These are phyloP conservation scores for Allobates femoralis DNA, from an alignment of 2,797 vertebrate species.

Conservation along the genomic window DNA sequence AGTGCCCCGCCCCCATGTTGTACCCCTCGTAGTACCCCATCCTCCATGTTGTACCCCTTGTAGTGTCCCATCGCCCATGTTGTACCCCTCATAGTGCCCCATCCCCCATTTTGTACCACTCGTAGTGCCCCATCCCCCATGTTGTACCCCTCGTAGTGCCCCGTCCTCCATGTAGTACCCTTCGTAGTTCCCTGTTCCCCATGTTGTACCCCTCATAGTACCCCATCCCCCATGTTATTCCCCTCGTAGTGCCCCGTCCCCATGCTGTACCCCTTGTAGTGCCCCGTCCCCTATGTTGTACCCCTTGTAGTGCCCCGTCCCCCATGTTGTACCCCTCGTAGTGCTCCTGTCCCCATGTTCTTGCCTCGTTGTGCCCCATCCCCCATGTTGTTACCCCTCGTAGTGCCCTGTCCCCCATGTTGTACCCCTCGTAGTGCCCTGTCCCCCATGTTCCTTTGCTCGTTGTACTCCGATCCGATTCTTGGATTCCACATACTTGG, in stretches of 20 bases:
- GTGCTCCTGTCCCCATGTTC: background rate
- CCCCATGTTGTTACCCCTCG: background rate
- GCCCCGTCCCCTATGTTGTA: background rate
- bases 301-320: background rate
- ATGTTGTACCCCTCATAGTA: background rate
- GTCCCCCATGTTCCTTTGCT: background rate
- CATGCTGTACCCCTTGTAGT: background rate
- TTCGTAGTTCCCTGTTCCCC: background rate
- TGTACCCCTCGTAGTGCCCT: too few species aligned
- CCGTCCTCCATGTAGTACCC: background rate
- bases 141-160: background rate
- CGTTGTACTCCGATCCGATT: background rate
- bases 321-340: too few species aligned
- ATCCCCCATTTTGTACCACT: too few species aligned
- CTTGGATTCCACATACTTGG: background rate
- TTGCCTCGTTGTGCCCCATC: background rate
- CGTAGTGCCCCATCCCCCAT: background rate
- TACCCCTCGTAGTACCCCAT: background rate
- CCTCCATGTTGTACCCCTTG: background rate
- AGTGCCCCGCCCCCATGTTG: too few species aligned
- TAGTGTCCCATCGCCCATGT: too few species aligned
- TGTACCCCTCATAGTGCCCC: background rate
- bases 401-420: too few species aligned
- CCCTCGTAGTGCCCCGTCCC: too few species aligned
- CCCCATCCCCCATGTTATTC: too few species aligned